Evolutionary conservation across 1,140 invertebrate genomes (phyloP).

Genomic region (Drosophila malerkotliana): DNA sequence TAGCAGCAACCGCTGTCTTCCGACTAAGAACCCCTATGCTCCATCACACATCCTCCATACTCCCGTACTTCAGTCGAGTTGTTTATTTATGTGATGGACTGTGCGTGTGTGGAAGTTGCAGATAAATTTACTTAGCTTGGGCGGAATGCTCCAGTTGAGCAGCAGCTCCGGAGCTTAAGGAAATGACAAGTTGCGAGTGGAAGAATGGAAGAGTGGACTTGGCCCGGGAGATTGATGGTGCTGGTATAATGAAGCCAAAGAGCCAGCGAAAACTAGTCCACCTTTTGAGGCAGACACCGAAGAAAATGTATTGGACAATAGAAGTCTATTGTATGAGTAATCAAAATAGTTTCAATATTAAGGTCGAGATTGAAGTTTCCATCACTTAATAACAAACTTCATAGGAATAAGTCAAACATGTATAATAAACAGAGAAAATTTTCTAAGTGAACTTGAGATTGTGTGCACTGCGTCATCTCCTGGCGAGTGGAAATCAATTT

Average conservation of each 20-base stretch:
- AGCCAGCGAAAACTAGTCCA: slow-evolving; percentile 13
- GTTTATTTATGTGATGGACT: slow-evolving; percentile 79
- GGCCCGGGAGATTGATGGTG: slow-evolving; percentile 44
- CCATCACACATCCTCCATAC: neutral
- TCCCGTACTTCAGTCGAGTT: slow-evolving; percentile 56
- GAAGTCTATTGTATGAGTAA: neutral
- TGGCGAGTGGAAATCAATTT: slow-evolving; percentile 72
- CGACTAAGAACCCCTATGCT: neutral
- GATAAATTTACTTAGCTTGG: slow-evolving; percentile 69
- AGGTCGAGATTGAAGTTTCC: no score
- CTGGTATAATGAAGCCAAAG: slow-evolving; percentile 21
- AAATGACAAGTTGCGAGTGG: slow-evolving; percentile 57
- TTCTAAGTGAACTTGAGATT: slow-evolving; percentile 11
- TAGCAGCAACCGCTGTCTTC: slow-evolving; percentile 5
- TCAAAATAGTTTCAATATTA: no score
- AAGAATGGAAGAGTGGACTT: slow-evolving; percentile 37
- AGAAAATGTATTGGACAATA: slow-evolving; percentile 5
- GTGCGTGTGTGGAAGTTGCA: slow-evolving; percentile 63
- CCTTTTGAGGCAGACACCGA: slow-evolving; percentile 3
- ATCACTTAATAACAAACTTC: neutral
- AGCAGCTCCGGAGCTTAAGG: slow-evolving; percentile 44
- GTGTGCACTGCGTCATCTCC: slow-evolving; percentile 42
- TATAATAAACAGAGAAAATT: neutral
- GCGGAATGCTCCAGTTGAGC: slow-evolving; percentile 23
- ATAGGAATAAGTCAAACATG: neutral